Evolutionary conservation across 1,140 invertebrate genomes (phyloP).

Genomic region (Ceratina calcarata): DNA sequence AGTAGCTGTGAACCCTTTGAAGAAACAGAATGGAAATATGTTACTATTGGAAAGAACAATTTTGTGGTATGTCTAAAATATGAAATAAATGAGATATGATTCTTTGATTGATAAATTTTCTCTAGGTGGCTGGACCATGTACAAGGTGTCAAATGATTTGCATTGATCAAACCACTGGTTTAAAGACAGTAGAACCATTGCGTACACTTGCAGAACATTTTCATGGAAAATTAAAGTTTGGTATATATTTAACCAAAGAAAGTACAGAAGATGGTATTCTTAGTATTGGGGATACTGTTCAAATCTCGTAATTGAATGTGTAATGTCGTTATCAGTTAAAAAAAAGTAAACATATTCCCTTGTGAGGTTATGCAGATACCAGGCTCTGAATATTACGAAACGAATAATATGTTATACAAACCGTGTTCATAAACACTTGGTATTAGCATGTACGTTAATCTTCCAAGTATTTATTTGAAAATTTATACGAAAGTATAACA

Average conservation of each 20-base stretch:
- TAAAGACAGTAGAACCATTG: slow-evolving; percentile 91
- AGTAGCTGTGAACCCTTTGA: slow-evolving; percentile 84
- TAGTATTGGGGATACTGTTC: slow-evolving; percentile 69
- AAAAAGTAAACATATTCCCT: background rate
- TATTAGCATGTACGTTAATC: background rate
- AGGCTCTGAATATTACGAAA: background rate
- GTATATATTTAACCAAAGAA: slow-evolving; percentile 84
- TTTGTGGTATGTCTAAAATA: slow-evolving; percentile 83
- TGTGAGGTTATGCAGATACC: background rate
- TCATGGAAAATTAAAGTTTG: slow-evolving; percentile 88
- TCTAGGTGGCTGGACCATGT: slow-evolving; percentile 88
- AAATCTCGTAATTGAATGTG: slow-evolving; percentile 15
- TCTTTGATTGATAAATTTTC: slow-evolving; percentile 5
- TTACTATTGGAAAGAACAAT: slow-evolving; percentile 85
- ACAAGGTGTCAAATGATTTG: slow-evolving; percentile 97
- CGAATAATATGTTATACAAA: background rate
- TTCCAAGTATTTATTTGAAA: background rate
- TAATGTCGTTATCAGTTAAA: background rate
- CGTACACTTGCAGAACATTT: slow-evolving; percentile 88
- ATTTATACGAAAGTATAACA: background rate
- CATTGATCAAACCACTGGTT: slow-evolving; percentile 91
- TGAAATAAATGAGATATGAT: background rate
- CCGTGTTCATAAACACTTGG: no score
- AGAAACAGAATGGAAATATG: slow-evolving; percentile 87
- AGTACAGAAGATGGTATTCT: slow-evolving; percentile 55